phyloP scores from a whole-genome alignment of 2,113 vertebrate genomes.

The Oryctolagus cuniculus region DNA sequence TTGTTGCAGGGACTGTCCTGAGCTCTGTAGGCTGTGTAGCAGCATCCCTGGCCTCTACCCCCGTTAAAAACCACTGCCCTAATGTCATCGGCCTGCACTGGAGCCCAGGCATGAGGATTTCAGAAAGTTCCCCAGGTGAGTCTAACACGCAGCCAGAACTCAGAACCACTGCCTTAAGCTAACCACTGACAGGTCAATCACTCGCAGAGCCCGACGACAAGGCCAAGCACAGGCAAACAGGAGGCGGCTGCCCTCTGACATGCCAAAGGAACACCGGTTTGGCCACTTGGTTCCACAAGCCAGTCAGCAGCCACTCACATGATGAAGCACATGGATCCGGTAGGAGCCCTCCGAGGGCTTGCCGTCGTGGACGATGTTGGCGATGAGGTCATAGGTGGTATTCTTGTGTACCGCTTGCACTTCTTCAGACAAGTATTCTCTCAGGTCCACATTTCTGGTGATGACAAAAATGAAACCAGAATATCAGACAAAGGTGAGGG shows the following conservation, averaged over 20 bases:
- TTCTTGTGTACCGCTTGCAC: conserved; percentile 92
- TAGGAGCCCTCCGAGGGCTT: conserved; percentile 96
- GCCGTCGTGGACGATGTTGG: conserved; percentile 96
- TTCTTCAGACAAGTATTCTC: conserved; percentile 96
- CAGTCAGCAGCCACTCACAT: conserved; percentile 88
- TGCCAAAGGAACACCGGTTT: not conserved
- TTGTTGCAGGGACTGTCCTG: not conserved
- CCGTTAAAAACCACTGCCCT: not conserved
- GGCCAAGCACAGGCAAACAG: not conserved
- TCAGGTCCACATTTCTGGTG: conserved; percentile 94
- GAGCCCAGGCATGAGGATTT: not conserved
- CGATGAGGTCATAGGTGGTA: conserved; percentile 96
- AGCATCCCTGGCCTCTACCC: not conserved
- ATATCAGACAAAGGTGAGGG: not conserved
- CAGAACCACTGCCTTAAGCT: not conserved
- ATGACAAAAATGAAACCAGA: conserved; percentile 8
- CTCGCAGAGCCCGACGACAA: not conserved
- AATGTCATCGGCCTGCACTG: not conserved
- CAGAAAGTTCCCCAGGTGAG: not conserved
- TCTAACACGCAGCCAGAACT: not conserved
- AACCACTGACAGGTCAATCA: not conserved
- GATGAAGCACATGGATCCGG: conserved; percentile 97
- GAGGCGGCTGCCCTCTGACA: not conserved
- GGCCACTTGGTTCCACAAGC: not conserved
- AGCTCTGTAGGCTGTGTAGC: not conserved